Evolutionary conservation across 2,797 vertebrate genomes (phyloP).

Genomic region (Peromyscus melanophrys): DNA sequence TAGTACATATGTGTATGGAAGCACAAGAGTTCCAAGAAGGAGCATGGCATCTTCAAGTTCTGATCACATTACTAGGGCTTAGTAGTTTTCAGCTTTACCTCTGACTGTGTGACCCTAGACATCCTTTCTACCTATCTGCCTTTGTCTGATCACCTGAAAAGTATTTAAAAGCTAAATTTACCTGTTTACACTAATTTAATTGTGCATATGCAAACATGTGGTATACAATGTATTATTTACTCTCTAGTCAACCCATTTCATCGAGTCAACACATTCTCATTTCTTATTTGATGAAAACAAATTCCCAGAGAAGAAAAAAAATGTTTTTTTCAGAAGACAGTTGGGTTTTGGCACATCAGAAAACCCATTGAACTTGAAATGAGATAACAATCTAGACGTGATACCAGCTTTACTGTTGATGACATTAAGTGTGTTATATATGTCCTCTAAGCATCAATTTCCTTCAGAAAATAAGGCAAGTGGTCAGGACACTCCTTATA

Average conservation of each 20-base stretch:
- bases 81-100: neutral
- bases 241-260: neutral
- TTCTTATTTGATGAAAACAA: constrained; percentile 22
- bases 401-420: neutral
- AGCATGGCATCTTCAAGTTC: neutral
- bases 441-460: neutral
- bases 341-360: neutral
- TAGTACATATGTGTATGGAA: neutral
- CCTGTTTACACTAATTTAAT: neutral
- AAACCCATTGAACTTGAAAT: neutral
- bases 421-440: neutral
- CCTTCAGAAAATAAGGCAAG: neutral
- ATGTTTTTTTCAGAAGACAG: neutral
- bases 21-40: neutral
- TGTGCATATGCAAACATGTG: neutral
- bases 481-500: neutral
- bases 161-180: neutral
- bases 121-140: neutral
- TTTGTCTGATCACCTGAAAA: neutral
- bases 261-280: neutral
- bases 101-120: neutral
- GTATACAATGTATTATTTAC: neutral
- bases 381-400: neutral
- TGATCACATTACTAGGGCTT: neutral
- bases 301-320: neutral